Evolutionary conservation across 2,797 vertebrate genomes (phyloP), one percentile per base, ranked within the genome.

Genomic region (Lycodopsis pacificus): DNA sequence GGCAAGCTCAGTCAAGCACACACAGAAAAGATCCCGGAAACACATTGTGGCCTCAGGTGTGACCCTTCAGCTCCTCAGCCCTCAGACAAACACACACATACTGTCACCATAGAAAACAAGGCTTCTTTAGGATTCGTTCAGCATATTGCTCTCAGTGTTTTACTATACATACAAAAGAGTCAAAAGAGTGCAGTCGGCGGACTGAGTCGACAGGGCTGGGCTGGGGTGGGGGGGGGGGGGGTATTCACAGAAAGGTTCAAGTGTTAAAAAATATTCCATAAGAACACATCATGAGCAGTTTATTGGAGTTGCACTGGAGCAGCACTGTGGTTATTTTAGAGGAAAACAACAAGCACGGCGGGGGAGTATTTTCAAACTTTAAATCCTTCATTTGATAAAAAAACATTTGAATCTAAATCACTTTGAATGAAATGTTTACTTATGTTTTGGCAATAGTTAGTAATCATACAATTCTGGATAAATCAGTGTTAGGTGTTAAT

Each of bases 61-160:
- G 64, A 79, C 66, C 57, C 70, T 67, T 38, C 0, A 73, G 22
- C 62, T 53, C 78, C 76, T 69, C 73, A 74, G 65, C 72, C 82
- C 73, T 77, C 81, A 65, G 56, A 82, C 65, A 73, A 81, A 81
- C 84, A 48, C 79, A 84, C 63, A 77, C 86, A 87, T 74, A 77
- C 62, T 48, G 78, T 90, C 89, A 87, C 67, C 17, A 83, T 91
- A 93, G 80, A 92, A 93, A 93, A 94, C 91, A 91, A 94, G 91
- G 90, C 89, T 83, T 90, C 74, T 88, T 73, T 32, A 87, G 85
- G 90, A 83, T 87, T 91, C 88, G 83, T 84, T 88, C 90, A 90
- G 88, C 83, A 86, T 95, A 94, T 95, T 95, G 94, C 94, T 95
- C 92, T 92, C 82, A 81, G 84, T 88, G 77, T 91, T 87, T 88